Evolutionary conservation across 1,140 invertebrate species (phyloP), one percentile per base, ranked within the genome.

Genomic region (Melipona quadrifasciata): DNA sequence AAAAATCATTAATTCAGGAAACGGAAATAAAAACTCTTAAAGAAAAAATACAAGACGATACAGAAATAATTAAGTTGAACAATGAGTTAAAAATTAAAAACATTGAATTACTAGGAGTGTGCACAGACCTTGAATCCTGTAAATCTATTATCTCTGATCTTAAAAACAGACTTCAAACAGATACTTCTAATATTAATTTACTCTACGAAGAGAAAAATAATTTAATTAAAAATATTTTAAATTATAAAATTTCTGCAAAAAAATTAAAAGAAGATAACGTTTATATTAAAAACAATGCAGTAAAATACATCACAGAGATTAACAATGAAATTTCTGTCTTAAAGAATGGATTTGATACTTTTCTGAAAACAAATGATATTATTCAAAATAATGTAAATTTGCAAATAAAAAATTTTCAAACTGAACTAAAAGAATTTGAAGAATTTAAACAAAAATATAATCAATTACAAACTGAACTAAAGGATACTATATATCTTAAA

Each of bases 381-480:
- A 76, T 24, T 21, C 72, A 89, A 5, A 85, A 57, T 10, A 57
- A 61, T 24, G 31, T 21, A 67, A 34, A 34, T 67, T 55, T 85
- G 10, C 78, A 55, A 71, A 82, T 17, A 21, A 82, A 85, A 53
- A 53, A 67, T 68, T 55, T 85, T 21, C 74, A 55, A 71, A 82
- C 6, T 31, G 80, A 85, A 61, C 27, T 80, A 8, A 75, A 75
- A 1, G 74, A 83, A 55, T 61, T 61, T 65, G 68, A 85, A 80
- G 51, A 84, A 80, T 47, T 86, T 27, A 72, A 58, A 53, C 68
- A 75, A 31, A 72, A 87, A 39, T 79, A 89, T 10, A 87, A 93
- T 27, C 87, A 93, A 65, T 87, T 96, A 61, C 93, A 95, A 90
- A 91, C 91, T 6, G 94, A 96, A 86, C 78, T 90, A 95, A 12